phyloP scores from a whole-genome alignment of 2,113 vertebrate species.

The Carlito syrichta region DNA sequence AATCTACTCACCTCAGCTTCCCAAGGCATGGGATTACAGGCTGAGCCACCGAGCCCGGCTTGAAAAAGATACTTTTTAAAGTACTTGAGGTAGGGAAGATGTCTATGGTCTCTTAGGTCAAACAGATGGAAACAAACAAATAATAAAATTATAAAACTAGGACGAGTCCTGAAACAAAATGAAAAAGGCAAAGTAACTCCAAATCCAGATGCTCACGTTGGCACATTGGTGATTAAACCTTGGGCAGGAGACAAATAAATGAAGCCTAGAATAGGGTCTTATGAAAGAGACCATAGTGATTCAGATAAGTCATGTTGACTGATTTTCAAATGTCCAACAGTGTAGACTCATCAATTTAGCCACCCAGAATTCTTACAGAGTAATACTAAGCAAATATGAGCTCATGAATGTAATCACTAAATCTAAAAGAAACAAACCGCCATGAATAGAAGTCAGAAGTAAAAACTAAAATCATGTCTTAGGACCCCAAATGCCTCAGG shows the following conservation, averaged over 20 bases:
- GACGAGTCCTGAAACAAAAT: too few species aligned
- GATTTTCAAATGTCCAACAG: not conserved
- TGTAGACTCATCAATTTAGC: not conserved
- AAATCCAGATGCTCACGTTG: not conserved
- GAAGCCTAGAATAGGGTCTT: too few species aligned
- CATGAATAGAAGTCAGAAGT: not conserved
- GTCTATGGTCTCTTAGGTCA: not conserved
- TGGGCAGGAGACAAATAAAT: not conserved
- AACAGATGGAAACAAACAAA: not conserved
- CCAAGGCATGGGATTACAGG: too few species aligned
- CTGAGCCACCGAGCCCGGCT: too few species aligned
- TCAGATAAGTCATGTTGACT: not conserved
- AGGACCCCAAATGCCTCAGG: not conserved
- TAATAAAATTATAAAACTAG: not conserved
- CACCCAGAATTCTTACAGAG: not conserved
- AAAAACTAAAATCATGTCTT: not conserved
- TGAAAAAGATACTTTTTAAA: not conserved
- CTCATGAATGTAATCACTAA: not conserved
- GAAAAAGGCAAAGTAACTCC: not conserved
- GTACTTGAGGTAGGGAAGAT: not conserved
- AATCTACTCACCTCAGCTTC: too few species aligned
- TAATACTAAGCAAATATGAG: not conserved
- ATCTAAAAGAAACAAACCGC: not conserved
- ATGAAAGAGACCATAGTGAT: not conserved
- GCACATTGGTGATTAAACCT: not conserved